These are phyloP conservation scores for Poeciliopsis gracilis DNA, from an alignment of 2,797 vertebrate species.

Conservation along the genomic window DNA sequence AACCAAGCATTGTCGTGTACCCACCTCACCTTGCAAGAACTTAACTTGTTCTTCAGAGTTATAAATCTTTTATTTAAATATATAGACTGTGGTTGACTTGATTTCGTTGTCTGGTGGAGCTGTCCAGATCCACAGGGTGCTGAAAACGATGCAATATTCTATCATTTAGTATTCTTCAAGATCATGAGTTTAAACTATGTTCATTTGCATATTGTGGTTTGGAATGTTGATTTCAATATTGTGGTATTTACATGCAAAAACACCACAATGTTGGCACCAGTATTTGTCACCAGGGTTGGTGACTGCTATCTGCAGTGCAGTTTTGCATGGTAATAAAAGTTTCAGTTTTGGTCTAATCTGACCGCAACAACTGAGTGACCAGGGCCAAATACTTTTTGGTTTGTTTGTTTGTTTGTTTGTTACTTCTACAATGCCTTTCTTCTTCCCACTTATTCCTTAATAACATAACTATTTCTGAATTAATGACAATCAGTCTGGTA, in stretches of 20 bases:
- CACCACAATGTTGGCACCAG: no score
- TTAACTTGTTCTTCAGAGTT: background rate
- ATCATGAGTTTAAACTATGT: background rate
- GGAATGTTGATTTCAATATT: background rate
- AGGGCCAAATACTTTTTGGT: background rate
- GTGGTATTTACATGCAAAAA: background rate
- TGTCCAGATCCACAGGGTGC: background rate
- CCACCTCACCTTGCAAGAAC: background rate
- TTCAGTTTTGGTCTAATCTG: background rate
- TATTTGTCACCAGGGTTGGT: no score
- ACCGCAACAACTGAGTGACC: background rate
- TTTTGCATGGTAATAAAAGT: background rate
- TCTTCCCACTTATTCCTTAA: background rate
- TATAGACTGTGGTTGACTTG: background rate
- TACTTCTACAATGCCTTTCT: background rate
- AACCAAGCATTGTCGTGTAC: background rate
- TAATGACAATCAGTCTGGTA: background rate
- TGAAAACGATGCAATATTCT: background rate
- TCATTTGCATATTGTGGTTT: background rate
- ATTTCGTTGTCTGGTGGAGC: background rate
- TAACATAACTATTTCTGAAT: background rate
- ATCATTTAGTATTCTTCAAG: background rate
- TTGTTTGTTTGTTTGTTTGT: background rate
- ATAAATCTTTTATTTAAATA: background rate
- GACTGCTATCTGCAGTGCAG: no score